Evolutionary conservation across 1,140 invertebrate species (phyloP).

Genomic region (Drosophila biarmipes): DNA sequence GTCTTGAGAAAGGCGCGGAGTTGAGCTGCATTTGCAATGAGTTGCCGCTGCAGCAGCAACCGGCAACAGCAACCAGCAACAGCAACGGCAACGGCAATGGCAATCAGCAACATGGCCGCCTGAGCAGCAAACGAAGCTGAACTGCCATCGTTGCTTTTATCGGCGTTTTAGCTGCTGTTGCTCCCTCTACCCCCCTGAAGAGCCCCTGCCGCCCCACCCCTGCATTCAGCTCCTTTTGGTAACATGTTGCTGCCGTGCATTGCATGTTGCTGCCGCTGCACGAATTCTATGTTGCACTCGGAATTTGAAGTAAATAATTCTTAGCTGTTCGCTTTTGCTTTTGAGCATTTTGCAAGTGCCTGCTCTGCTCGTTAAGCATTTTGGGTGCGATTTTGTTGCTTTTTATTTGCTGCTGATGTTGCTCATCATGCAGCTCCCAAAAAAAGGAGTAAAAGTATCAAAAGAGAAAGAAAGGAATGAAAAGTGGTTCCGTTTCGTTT

Average conservation of each 20-base stretch:
- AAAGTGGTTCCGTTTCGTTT: constrained; percentile 82
- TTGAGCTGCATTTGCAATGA: constrained; percentile 81
- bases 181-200: not conserved
- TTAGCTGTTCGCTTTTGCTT: constrained; percentile 60
- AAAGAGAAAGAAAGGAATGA: constrained; percentile 49
- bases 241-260: constrained; percentile 72
- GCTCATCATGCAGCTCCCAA: constrained; percentile 64
- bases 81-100: constrained; percentile 54
- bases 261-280: constrained; percentile 67
- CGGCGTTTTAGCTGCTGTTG: constrained; percentile 67
- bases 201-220: not conserved
- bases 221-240: constrained; percentile 54
- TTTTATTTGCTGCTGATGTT: constrained; percentile 53
- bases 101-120: constrained; percentile 81
- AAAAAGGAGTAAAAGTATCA: constrained; percentile 8
- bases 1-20: constrained; percentile 78
- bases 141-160: constrained; percentile 78
- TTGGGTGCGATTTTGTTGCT: constrained; percentile 62
- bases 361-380: constrained; percentile 78
- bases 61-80: constrained; percentile 58
- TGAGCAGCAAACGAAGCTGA: constrained; percentile 82
- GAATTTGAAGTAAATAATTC: constrained; percentile 83
- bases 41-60: constrained; percentile 58
- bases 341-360: constrained; percentile 69
- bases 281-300: constrained; percentile 81